phyloP scores from a whole-genome alignment of 2,113 vertebrate genomes.

The Aviceda subcristata region DNA sequence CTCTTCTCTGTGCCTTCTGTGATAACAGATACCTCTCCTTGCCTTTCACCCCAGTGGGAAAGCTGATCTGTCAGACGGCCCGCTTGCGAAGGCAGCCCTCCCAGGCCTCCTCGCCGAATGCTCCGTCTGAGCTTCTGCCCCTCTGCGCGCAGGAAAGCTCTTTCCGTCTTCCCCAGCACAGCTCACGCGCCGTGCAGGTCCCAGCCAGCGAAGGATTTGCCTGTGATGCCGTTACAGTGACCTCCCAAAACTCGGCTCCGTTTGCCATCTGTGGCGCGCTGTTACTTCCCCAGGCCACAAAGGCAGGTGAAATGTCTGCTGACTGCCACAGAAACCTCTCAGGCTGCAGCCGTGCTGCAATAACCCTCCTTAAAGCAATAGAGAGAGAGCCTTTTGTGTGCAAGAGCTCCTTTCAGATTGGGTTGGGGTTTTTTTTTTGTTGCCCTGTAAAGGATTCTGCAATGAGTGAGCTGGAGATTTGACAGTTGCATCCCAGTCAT shows the following conservation, averaged over 20 bases:
- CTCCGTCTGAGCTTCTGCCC: not conserved
- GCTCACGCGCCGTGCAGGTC: not conserved
- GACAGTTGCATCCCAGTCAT: not conserved
- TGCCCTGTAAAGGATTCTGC: not conserved
- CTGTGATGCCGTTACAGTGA: not conserved
- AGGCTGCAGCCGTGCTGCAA: not conserved
- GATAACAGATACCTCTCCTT: not conserved
- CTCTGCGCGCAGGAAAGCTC: not conserved
- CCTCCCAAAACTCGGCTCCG: not conserved
- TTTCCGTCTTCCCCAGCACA: not conserved
- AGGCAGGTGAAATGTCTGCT: not conserved
- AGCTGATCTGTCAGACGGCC: not conserved
- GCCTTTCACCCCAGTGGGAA: not conserved
- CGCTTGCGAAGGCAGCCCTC: not conserved
- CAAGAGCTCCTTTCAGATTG: not conserved
- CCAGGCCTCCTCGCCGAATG: not conserved
- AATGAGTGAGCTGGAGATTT: not conserved
- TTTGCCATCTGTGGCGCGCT: conserved; percentile 9
- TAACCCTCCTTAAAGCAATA: not conserved
- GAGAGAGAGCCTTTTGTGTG: not conserved
- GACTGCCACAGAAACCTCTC: not conserved
- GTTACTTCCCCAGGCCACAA: not conserved
- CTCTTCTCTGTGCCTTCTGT: not conserved
- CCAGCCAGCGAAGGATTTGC: not conserved
- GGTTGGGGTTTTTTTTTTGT: not conserved